A percentile compares a stretch with the other conserved stretches of the same genome.
These are phyloP conservation scores for Zaprionus ornatus DNA, from an alignment of 1,140 invertebrate genomes.

Conservation along the genomic window DNA sequence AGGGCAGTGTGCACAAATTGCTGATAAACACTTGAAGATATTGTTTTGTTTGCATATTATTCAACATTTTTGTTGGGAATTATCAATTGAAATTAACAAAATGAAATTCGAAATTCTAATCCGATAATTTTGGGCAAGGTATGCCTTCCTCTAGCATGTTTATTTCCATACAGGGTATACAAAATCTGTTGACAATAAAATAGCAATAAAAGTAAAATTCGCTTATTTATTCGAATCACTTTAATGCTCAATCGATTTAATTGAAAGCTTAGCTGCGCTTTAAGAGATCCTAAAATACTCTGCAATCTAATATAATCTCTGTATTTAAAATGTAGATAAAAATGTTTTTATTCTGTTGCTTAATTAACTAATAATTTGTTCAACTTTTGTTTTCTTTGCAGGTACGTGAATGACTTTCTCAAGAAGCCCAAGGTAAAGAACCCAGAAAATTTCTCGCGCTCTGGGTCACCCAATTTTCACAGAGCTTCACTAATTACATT, in stretches of 20 bases:
- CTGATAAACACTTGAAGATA: too few species aligned
- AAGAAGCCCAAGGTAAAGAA: constrained; percentile 45
- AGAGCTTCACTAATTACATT: constrained; percentile 60
- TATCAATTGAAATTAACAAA: too few species aligned
- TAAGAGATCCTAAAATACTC: background rate
- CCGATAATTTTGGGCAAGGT: too few species aligned
- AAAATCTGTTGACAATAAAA: constrained; percentile 3
- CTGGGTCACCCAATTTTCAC: constrained; percentile 27
- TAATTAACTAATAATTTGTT: constrained; percentile 1
- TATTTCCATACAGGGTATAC: background rate
- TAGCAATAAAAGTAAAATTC: background rate
- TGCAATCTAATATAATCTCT: background rate
- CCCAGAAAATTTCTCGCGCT: constrained; percentile 34
- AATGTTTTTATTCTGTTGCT: background rate
- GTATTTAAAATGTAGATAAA: background rate
- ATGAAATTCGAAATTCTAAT: background rate
- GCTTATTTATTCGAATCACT: background rate
- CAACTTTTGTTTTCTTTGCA: constrained; percentile 32
- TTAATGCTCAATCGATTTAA: background rate
- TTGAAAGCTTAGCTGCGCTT: background rate
- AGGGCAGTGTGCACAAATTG: too few species aligned
- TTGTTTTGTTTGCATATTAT: too few species aligned
- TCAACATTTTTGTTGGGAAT: background rate
- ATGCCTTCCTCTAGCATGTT: background rate
- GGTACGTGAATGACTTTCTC: constrained; percentile 37